Conservation (phyloP, 1,140 invertebrate genomes). For the honey bee (Apis mellifera) region Amel_HAv3.1 CM009931.2:20768001-20768500, state of each 20-base stretch:
- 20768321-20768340: slow-evolving; percentile 24
- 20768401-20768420: slow-evolving; percentile 56
- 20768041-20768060: neutral
- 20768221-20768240: slow-evolving; percentile 67
- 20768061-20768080: slow-evolving; percentile 48
- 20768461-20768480: slow-evolving; percentile 10
- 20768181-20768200: slow-evolving; percentile 41
- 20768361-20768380: too few relatives aligned
- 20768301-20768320: too few relatives aligned
- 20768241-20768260: slow-evolving; percentile 55
- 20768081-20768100: slow-evolving; percentile 71
- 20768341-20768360: slow-evolving; percentile 32
- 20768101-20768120: slow-evolving; percentile 69
- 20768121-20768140: slow-evolving; percentile 71
- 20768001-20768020: neutral
- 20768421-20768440: slow-evolving; percentile 34
- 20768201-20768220: slow-evolving; percentile 68
- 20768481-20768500: neutral
- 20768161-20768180: slow-evolving; percentile 57
- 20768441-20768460: slow-evolving; percentile 5
- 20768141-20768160: slow-evolving; percentile 58
- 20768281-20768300: too few relatives aligned
- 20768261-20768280: slow-evolving; percentile 25
- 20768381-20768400: slow-evolving; percentile 22
- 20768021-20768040: neutral